Evolutionary conservation across 1,140 invertebrate genomes (phyloP).

Genomic region (Trinorchestia longiramus): DNA sequence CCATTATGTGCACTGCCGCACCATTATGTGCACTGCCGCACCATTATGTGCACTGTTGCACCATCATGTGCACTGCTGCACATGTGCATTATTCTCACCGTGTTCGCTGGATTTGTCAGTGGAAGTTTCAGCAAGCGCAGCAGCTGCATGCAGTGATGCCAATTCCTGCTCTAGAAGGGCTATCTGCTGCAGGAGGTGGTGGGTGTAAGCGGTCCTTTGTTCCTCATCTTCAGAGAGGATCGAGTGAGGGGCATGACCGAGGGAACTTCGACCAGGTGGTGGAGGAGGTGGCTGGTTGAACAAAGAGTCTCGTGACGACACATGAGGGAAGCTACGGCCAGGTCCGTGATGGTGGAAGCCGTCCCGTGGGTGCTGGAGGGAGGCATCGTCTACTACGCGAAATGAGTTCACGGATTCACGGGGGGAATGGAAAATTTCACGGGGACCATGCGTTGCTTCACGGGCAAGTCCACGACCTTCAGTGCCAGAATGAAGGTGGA

Average conservation of each 20-base stretch:
- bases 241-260: neutral
- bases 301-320: neutral
- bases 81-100: neutral
- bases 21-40: too few species aligned
- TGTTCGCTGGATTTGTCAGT: neutral
- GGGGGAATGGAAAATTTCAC: neutral
- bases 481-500: neutral
- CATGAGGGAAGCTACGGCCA: neutral
- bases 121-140: neutral
- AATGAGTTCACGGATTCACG: neutral
- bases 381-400: neutral
- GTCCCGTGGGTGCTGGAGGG: neutral
- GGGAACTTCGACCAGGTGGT: slow-evolving; percentile 56
- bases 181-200: slow-evolving; percentile 64
- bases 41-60: too few species aligned
- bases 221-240: slow-evolving; percentile 59
- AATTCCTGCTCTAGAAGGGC: slow-evolving; percentile 63
- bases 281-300: neutral
- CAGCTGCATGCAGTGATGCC: slow-evolving; percentile 44
- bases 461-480: neutral
- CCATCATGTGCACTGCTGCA: too few species aligned
- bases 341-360: neutral
- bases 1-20: too few species aligned
- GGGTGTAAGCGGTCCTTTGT: slow-evolving; percentile 59
- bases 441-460: neutral